These are phyloP conservation scores for Tyria jacobaeae DNA, from an alignment of 2,888 invertebrate genomes.

Conservation along the genomic window DNA sequence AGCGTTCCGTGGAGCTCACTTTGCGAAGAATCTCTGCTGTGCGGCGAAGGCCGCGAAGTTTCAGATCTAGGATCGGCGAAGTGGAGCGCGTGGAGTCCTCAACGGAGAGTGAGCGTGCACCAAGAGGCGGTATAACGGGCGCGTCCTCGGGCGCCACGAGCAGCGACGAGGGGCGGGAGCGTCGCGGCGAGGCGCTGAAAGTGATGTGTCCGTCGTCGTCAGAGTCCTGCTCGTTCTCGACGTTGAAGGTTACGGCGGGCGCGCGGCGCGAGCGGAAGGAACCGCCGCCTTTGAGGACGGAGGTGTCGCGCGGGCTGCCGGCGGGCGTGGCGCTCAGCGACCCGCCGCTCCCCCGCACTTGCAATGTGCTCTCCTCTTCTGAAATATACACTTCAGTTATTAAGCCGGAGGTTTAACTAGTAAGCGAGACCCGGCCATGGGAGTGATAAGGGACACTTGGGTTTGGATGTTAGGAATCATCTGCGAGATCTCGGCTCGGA, in stretches of 20 bases:
- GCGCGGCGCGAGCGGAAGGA: conserved; percentile 64
- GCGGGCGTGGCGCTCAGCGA: conserved; percentile 53
- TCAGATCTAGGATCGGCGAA: conserved; percentile 67
- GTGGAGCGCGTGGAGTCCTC: conserved; percentile 71
- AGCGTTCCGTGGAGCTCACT: conserved; percentile 76
- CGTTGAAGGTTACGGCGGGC: conserved; percentile 79
- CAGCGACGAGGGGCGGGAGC: conserved; percentile 69
- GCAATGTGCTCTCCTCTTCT: conserved; percentile 77
- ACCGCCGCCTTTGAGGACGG: conserved; percentile 68
- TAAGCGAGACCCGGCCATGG: conserved; percentile 20
- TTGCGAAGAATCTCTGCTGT: conserved; percentile 74
- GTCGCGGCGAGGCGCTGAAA: conserved; percentile 68
- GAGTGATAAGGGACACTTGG: conserved; percentile 29
- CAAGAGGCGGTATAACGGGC: conserved; percentile 44
- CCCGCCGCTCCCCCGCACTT: conserved; percentile 56
- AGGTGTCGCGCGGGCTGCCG: conserved; percentile 66
- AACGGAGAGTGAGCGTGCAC: conserved; percentile 72
- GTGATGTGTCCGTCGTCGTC: conserved; percentile 80
- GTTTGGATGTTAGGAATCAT: conserved; percentile 12
- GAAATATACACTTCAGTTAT: conserved; percentile 60
- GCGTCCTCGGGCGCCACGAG: conserved; percentile 62
- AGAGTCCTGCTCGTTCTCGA: conserved; percentile 78
- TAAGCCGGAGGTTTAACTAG: conserved; percentile 27
- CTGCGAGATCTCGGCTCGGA: background rate
- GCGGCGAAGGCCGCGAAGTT: conserved; percentile 68